Percentiles rank a stretch among this genome's conserved stretches.
Evolutionary conservation across 2,888 invertebrate genomes (phyloP).

Genomic region (Cosmopolites sordidus): DNA sequence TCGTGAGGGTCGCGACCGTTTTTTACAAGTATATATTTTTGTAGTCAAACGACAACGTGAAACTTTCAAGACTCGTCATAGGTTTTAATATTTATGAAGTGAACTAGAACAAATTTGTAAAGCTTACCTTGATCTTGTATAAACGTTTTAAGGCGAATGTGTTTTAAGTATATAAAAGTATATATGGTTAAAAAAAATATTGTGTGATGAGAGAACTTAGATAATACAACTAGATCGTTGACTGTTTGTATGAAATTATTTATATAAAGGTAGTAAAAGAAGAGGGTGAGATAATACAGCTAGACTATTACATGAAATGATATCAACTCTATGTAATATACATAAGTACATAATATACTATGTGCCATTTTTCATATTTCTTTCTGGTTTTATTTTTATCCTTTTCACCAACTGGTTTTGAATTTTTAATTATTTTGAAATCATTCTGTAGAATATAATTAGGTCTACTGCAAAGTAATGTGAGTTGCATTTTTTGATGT

Average conservation of each 20-base stretch:
- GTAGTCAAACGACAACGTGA: slow-evolving; percentile 38
- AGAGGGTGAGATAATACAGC: slow-evolving; percentile 42
- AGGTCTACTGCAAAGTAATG: no score
- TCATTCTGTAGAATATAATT: no score
- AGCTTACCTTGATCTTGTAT: slow-evolving; percentile 46
- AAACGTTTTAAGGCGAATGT: slow-evolving; percentile 48
- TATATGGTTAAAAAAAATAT: slow-evolving; percentile 44
- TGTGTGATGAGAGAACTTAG: slow-evolving; percentile 50
- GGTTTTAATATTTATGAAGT: slow-evolving; percentile 23
- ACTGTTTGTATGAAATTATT: slow-evolving; percentile 46
- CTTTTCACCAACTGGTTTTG: no score
- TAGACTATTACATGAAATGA: slow-evolving; percentile 43
- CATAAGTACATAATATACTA: slow-evolving; percentile 53
- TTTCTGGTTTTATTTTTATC: slow-evolving; percentile 24
- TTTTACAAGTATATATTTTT: slow-evolving; percentile 42
- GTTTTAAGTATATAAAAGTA: slow-evolving; percentile 48
- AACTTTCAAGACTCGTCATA: slow-evolving; percentile 31
- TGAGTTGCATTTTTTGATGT: no score
- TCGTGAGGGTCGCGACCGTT: slow-evolving; percentile 27
- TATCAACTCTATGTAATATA: slow-evolving; percentile 52
- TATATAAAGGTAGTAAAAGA: slow-evolving; percentile 46
- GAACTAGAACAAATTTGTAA: slow-evolving; percentile 45
- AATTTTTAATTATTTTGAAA: no score
- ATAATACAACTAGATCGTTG: slow-evolving; percentile 47
- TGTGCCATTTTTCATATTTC: slow-evolving; percentile 50